These are phyloP conservation scores for Poeciliopsis presidionis DNA, from an alignment of 2,797 vertebrate genomes.

Conservation along the genomic window DNA sequence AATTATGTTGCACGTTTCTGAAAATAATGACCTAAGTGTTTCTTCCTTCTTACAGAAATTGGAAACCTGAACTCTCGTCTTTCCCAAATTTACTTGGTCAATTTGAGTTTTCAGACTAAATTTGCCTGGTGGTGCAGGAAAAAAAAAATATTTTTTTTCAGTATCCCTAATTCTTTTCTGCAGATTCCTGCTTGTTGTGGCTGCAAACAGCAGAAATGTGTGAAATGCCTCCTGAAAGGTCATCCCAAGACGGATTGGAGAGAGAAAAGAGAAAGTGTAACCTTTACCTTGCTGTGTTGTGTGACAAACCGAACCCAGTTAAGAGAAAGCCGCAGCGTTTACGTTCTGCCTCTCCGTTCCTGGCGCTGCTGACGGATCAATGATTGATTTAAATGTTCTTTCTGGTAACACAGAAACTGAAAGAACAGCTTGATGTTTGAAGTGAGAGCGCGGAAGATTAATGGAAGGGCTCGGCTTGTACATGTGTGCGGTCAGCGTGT, in stretches of 20 bases:
- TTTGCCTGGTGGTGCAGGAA: no score
- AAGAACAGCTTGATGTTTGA: slow-evolving; percentile 5
- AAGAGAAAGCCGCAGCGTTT: slow-evolving; percentile 31
- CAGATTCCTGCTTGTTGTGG: slow-evolving; percentile 30
- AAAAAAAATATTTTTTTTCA: no score
- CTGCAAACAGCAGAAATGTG: slow-evolving; percentile 38
- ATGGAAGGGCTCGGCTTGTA: neutral
- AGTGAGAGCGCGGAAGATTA: slow-evolving; percentile 3
- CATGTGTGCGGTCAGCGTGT: slow-evolving; percentile 7
- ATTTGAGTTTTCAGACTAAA: no score
- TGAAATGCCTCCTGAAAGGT: slow-evolving; percentile 57
- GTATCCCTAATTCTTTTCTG: no score
- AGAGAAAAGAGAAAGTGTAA: slow-evolving; percentile 30
- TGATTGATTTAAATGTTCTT: slow-evolving; percentile 15
- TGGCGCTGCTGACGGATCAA: slow-evolving; percentile 12
- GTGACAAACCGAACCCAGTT: slow-evolving; percentile 35
- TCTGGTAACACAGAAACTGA: neutral
- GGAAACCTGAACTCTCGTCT: no score
- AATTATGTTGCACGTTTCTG: no score
- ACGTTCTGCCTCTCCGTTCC: slow-evolving; percentile 12
- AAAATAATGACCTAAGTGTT: no score
- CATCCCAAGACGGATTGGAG: slow-evolving; percentile 43
- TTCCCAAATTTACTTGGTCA: no score
- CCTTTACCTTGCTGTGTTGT: slow-evolving; percentile 39
- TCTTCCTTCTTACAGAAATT: no score